Base-by-base conservation (phyloP, 2,113 vertebrate genomes). In the Spermophilus dauricus region DNA sequence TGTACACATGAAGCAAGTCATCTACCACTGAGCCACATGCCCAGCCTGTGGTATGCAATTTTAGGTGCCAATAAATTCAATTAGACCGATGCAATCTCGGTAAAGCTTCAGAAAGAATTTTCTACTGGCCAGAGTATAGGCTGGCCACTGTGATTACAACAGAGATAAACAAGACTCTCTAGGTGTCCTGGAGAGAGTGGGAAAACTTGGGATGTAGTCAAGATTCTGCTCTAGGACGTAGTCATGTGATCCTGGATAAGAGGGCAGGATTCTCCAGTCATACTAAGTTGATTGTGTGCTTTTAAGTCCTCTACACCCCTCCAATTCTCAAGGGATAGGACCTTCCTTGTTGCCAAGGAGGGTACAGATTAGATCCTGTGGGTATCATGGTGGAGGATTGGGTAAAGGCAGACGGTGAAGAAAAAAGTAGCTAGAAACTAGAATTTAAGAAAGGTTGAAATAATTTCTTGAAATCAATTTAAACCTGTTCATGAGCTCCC, bases 341-440 rank as follows among this genome's bases (percentile, higher is more conserved):
- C 0, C 22, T 73, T 8, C 7, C 75, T 32, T 8, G 37, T 63
- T 80, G 14, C 20, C 34, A 11, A 16, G 0, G 10, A 1, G 45
- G 2, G 1, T 30, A 32, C 24, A 26, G 5, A 51, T 32, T 5
- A 13, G 0, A 61, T 26, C 61, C 16, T 8, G n/a, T 11, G 0
- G 12, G 4, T 11, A 1, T 5, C 16, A 63, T 16, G 8, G 7
- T 7, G 28, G 72, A 89, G 17, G 32, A 0, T 8, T 7, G 73
- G 3, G 4, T 2, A 37, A 85, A n/a, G 14, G 22, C 37, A 48
- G 39, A 37, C 7, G 28, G 5, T 3, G 30, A 13, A 80, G 65
- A 42, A 39, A 30, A 8, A 28, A 34, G 2, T 8, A 20, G 12
- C 0, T 11, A 34, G 18, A 63, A 32, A 26, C 5, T 10, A 84